Evolutionary conservation across 2,797 vertebrate genomes (phyloP).

Genomic region (Hemitrygon akajei): DNA sequence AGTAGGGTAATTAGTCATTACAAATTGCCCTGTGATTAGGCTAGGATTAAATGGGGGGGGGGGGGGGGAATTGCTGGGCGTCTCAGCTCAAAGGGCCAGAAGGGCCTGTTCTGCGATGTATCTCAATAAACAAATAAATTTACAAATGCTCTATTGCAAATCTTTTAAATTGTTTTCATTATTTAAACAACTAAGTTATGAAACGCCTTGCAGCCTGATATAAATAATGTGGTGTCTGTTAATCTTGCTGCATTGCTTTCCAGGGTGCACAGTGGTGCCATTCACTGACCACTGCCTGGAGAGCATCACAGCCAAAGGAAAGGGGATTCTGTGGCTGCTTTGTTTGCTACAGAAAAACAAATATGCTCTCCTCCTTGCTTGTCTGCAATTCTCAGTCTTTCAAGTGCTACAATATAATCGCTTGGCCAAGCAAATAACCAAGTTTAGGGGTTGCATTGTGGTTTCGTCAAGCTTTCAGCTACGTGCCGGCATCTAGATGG

Average conservation of each 20-base stretch:
- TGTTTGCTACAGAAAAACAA: background rate
- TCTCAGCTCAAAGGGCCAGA: too few species aligned
- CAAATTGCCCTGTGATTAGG: too few species aligned
- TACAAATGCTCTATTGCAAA: background rate
- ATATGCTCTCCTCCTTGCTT: slow-evolving; percentile 10
- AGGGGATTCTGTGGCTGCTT: background rate
- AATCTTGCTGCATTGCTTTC: background rate
- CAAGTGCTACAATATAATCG: background rate
- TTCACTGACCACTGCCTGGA: background rate
- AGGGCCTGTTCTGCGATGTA: too few species aligned
- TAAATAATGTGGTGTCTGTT: background rate
- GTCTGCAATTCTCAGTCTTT: background rate
- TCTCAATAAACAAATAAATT: background rate
- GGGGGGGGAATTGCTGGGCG: too few species aligned
- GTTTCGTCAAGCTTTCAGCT: background rate
- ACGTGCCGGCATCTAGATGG: background rate
- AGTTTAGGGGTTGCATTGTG: background rate
- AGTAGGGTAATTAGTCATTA: too few species aligned
- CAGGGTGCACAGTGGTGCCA: background rate
- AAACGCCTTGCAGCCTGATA: background rate
- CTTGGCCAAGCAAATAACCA: background rate
- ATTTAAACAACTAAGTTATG: background rate
- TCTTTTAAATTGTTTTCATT: background rate
- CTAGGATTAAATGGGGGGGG: too few species aligned
- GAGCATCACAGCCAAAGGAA: background rate